Evolutionary conservation across 2,113 vertebrate genomes (phyloP).

Genomic region (Coryphaenoides rupestris): DNA sequence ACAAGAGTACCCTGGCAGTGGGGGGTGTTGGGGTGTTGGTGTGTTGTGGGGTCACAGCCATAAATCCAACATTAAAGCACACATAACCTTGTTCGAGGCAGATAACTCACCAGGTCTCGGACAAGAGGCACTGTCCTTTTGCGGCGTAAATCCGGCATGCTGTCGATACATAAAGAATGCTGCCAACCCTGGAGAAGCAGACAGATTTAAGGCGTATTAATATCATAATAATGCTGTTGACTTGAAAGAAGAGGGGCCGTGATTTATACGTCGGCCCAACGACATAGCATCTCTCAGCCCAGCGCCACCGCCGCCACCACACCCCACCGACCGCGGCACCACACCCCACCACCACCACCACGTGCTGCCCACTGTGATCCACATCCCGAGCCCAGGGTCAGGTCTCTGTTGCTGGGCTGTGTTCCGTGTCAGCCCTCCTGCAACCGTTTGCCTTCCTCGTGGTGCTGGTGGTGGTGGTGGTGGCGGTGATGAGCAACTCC

Average conservation of each 20-base stretch:
- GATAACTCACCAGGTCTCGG: conserved; percentile 91
- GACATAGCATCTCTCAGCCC: conserved; percentile 65
- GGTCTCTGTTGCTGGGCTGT: conserved; percentile 8
- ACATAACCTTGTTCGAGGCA: conserved; percentile 65
- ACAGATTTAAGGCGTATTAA: conserved; percentile 75
- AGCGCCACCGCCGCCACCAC: conserved; percentile 56
- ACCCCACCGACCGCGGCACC: too few relatives aligned
- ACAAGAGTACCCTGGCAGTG: too few relatives aligned
- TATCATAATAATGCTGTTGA: conserved; percentile 75
- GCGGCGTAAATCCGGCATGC: conserved; percentile 96
- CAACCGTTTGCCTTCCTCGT: neutral
- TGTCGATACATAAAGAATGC: conserved; percentile 95
- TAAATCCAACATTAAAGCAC: conserved; percentile 66
- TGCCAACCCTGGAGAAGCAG: conserved; percentile 76
- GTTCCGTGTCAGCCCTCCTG: neutral
- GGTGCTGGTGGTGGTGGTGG: too few relatives aligned
- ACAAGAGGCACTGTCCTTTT: conserved; percentile 96
- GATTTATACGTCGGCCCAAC: conserved; percentile 66
- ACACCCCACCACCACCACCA: conserved; percentile 43
- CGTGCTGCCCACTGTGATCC: conserved; percentile 23
- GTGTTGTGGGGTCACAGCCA: conserved; percentile 44
- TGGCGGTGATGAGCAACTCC: neutral
- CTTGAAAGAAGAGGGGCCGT: conserved; percentile 51
- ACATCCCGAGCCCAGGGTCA: conserved; percentile 15
- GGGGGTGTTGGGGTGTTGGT: conserved; percentile 32